Evolutionary conservation across 2,113 vertebrate genomes (phyloP), one percentile per base, ranked within the genome.

Genomic region (Probosciger aterrimus): DNA sequence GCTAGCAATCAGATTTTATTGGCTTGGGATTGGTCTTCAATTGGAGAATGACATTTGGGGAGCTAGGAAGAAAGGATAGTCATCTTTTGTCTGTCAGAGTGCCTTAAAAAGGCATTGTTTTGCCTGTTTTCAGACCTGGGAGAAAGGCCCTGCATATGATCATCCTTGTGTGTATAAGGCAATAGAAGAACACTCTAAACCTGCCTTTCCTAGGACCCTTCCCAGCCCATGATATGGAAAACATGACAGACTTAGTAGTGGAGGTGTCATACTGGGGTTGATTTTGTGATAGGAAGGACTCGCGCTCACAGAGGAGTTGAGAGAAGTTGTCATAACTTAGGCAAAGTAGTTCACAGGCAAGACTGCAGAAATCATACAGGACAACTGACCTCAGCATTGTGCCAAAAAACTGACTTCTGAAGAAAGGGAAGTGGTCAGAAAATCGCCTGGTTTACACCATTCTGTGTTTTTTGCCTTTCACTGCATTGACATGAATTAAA

Each of bases 1-100:
- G 91, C 44, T 79, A 89, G 49, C 83, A 92, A 87, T 95, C 69
- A 93, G 50, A 27, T 93, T 82, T 46, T 78, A 87, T 83, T 93
- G 46, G 44, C 68, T 90, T 86, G 60, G 47, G 64, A 81, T 79
- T 85, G 74, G 70, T 73, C 81, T 89, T 95, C 77, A 89, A 20
- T 50, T 82, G 74, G 20, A 73, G 41, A 90, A 79, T 87, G 81
- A 94, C 70, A 76, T 93, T 88, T 89, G 62, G 46, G 49, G 65
- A 94, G 35, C 63, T 80, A 39, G 69, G 78, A 82, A 71, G 62
- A 90, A 94, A 75, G 62, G 55, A 15, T 3, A 67, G 24, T 73
- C 28, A n/a, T 92, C 50, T 83, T 79, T 63, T 67, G 37, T 77
- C 33, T 78, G 82, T 80, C 59, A 55, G 4, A 86, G 18, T 82